Evolutionary conservation across 2,797 vertebrate genomes (phyloP).

Genomic region (Peromyscus eremicus): DNA sequence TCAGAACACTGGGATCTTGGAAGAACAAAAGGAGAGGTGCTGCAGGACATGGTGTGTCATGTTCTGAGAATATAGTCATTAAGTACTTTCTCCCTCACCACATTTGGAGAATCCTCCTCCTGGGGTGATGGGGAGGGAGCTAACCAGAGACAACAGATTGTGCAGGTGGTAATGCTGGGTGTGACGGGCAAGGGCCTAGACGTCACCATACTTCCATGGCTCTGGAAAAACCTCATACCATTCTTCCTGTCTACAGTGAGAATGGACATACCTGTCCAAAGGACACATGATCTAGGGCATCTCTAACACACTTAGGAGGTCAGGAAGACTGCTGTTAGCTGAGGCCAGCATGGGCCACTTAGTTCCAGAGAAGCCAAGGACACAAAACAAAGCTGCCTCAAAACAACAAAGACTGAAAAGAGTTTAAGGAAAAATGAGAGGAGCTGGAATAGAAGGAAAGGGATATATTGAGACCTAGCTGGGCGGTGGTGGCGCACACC

Average conservation of each 20-base stretch:
- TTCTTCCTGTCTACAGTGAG: slow-evolving; percentile 31
- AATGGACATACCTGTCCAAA: slow-evolving; percentile 15
- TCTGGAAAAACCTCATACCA: slow-evolving; percentile 44
- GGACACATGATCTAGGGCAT: slow-evolving; percentile 34
- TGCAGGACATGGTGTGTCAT: neutral
- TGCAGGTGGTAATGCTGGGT: neutral
- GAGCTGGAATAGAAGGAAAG: slow-evolving; percentile 31
- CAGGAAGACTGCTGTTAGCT: neutral
- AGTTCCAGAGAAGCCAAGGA: neutral
- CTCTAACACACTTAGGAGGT: neutral
- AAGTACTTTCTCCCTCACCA: neutral
- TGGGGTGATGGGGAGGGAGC: neutral
- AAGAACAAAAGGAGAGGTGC: slow-evolving; percentile 49
- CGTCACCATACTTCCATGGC: neutral
- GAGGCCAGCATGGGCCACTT: neutral
- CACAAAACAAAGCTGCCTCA: neutral
- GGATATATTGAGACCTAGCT: neutral
- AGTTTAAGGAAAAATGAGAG: slow-evolving; percentile 3
- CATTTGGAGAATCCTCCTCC: neutral
- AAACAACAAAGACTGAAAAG: neutral
- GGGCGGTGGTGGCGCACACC: too few relatives aligned
- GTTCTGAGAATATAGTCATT: slow-evolving; percentile 11
- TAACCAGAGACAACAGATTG: slow-evolving; percentile 3
- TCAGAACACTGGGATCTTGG: slow-evolving; percentile 33
- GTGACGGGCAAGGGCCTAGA: neutral